Evolutionary conservation across 2,113 vertebrate species (phyloP), one percentile per base, ranked within the genome.

Genomic region (Eulemur macaco): DNA sequence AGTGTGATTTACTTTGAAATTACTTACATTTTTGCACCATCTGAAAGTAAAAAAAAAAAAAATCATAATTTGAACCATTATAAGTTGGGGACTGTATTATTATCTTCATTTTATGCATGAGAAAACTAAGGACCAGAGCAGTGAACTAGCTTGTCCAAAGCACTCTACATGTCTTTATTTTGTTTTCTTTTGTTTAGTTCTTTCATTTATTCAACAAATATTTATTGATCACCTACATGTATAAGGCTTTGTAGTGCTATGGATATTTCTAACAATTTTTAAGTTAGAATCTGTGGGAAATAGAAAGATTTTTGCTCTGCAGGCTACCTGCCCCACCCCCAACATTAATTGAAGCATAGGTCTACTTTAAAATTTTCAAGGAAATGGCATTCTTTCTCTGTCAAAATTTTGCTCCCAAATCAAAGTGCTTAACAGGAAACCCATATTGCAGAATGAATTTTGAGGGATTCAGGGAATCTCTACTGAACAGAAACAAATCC

Each of bases 181-280:
- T 82, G 9, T 47, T 86, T 83, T 69, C 9, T 11, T 27, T 3
- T 78, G 66, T 95, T 96, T 85, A 63, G 21, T 58, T 89, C 3
- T 83, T 89, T 87, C 20, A 89, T 54, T 76, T 88, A 68, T 68
- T 89, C 1, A 14, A 74, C 25, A 95, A 91, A 73, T 94, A 64
- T 80, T 77, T 94, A 83, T 64, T 84, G 20, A 52, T 47, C 45
- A 31, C 63, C 31, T 58, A 58, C 39, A 37, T 37, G 2, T 29
- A 71, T 23, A 76, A 76, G 27, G 15, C 20, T 39, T 90, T 47
- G 31, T 10, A 17, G 6, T 56, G 76, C 42, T 56, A 0, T 34
- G 56, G 9, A 74, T 68, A 77, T 83, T 66, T 91, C 45, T 92
- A 47, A 80, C 6, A 90, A 10, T 8, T 31, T 89, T 78, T 93